Evolutionary conservation across 2,888 invertebrate genomes (phyloP).

Genomic region (Psococerastis gibbosa): DNA sequence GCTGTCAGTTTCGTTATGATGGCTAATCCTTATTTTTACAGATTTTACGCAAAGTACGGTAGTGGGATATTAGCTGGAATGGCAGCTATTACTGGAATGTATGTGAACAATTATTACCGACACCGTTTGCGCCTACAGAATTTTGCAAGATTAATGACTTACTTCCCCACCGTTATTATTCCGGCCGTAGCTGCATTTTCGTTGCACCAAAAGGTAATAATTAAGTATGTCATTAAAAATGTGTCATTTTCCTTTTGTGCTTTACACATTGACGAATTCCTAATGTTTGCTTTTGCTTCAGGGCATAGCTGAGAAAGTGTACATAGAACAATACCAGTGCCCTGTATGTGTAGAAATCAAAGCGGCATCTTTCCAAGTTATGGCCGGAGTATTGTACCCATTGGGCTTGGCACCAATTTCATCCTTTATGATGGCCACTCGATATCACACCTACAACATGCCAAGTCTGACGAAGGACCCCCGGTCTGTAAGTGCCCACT

Average conservation of each 20-base stretch:
- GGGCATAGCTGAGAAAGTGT: constrained; percentile 29
- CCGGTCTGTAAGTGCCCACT: background rate
- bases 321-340: constrained; percentile 35
- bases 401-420: constrained; percentile 37
- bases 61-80: constrained; percentile 30
- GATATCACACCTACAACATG: background rate
- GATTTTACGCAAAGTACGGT: constrained; percentile 35
- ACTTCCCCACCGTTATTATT: constrained; percentile 37
- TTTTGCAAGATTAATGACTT: constrained; percentile 38
- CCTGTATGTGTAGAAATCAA: constrained; percentile 43
- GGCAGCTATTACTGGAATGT: constrained; percentile 33
- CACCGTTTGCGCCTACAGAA: constrained; percentile 36
- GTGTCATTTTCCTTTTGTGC: constrained; percentile 8
- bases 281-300: constrained; percentile 10
- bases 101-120: constrained; percentile 44
- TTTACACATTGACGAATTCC: too few relatives aligned
- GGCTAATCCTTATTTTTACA: constrained; percentile 22
- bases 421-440: constrained; percentile 35
- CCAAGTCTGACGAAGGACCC: background rate
- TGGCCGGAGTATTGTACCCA: constrained; percentile 37
- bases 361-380: constrained; percentile 34
- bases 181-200: constrained; percentile 35
- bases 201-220: constrained; percentile 28
- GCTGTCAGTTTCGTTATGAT: too few relatives aligned
- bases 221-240: constrained; percentile 6